Conservation (phyloP, 2,797 vertebrate genomes). For the Syndactyla subalaris region DNA sequence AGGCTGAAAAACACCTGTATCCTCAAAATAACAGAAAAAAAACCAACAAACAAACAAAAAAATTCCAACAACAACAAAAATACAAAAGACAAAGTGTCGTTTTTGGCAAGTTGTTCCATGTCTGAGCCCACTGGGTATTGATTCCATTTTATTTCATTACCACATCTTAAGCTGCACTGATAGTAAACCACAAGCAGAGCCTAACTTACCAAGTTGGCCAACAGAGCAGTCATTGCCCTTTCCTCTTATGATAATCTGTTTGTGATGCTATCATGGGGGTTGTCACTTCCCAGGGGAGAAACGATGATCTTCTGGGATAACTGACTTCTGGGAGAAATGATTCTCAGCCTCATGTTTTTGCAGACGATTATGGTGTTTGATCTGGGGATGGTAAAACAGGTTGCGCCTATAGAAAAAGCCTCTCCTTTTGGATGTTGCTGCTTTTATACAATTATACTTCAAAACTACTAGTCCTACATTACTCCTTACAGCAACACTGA, state of each 20-base stretch:
- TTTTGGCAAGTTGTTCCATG: neutral
- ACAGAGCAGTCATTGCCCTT: neutral
- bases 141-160: slow-evolving; percentile 13
- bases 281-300: neutral
- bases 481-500: neutral
- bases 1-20: neutral
- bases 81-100: neutral
- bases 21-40: neutral
- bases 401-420: neutral
- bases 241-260: neutral
- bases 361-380: neutral
- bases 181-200: slow-evolving; percentile 4
- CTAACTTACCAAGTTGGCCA: slow-evolving; percentile 11
- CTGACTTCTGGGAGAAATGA: neutral
- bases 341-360: neutral
- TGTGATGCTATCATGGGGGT: neutral
- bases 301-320: neutral
- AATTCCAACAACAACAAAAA: neutral
- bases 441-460: neutral
- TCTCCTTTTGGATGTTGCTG: neutral
- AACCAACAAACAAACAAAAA: neutral
- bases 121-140: neutral
- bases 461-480: neutral
- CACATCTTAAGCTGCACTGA: slow-evolving; percentile 27
- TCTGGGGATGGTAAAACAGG: neutral